Conservation (phyloP, 2,113 vertebrate species). For the Sprattus sprattus region DNA sequence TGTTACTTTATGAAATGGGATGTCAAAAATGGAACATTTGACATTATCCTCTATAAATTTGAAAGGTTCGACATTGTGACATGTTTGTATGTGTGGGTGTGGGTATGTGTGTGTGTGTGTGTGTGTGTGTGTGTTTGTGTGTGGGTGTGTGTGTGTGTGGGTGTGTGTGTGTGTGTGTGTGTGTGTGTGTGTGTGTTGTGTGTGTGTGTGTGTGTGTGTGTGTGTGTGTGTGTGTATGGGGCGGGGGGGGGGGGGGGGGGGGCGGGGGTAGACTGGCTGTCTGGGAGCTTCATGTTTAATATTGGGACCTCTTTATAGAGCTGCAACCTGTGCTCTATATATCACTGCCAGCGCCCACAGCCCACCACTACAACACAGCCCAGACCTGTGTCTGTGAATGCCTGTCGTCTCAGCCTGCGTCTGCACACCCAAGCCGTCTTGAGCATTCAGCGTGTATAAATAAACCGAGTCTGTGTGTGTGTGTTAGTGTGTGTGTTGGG, state of each 20-base stretch:
- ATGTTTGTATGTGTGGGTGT: not conserved
- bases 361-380: not conserved
- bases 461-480: not conserved
- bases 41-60: no score
- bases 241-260: no score
- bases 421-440: not conserved
- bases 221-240: not conserved
- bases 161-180: not conserved
- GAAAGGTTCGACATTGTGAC: no score
- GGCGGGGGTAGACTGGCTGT: not conserved
- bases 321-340: not conserved
- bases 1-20: not conserved
- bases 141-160: no score
- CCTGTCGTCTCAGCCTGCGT: not conserved
- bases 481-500: slow-evolving; percentile 11
- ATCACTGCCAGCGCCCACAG: not conserved
- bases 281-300: not conserved
- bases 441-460: slow-evolving; percentile 5
- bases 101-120: not conserved
- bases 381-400: not conserved
- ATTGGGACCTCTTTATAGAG: not conserved
- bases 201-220: not conserved
- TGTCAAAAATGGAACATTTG: no score
- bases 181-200: not conserved
- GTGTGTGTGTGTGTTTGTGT: no score